Evolutionary conservation across 2,888 invertebrate species (phyloP), one percentile per base, ranked within the genome.

Genomic region (Drosophila leonis): DNA sequence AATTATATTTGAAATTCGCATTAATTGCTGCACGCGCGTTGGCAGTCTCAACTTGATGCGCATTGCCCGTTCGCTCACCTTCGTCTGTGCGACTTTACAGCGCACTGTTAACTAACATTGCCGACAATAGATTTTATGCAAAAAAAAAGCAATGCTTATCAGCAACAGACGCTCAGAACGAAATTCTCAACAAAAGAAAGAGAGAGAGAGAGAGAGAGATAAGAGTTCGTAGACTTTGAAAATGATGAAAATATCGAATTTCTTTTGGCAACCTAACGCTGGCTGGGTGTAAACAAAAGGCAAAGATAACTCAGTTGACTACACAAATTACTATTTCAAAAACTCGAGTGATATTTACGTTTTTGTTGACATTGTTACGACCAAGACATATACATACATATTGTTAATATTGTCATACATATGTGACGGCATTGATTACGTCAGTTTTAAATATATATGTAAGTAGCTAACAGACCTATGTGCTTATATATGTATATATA

Each of bases 71-170:
- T 52, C 18, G 18, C 61, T 64, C 48, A 68, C 77, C 77, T 65
- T 27, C 52, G 78, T 57, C 67, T 68, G 65, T 24, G 63, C 66
- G 60, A 29, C 42, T 65, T 72, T 70, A 75, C 72, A 72, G 68
- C 59, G 39, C 54, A 44, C 72, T 82, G 70, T 75, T 67, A 74
- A 83, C 81, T 83, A 78, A 71, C 72, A 51, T 42, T 31, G 42
- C 0, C 9, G 1, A 12, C 66, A 67, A 70, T 27, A 27, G 57
- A 78, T 84, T 75, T 72, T 75, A 82, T 74, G 59, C 7, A 54
- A 52, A 66, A 24, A 31, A 33, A 62, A 24, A 44, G 70, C 67
- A 54, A 46, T 18, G 59, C 49, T 73, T 84, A 82, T 84, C 85
- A 57, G 33, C 56, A 65, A 41, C 62, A 68, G 35, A 52, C 15